These are phyloP conservation scores for Periophthalmodon schlosseri DNA, from an alignment of 2,113 vertebrate species.

Conservation along the genomic window DNA sequence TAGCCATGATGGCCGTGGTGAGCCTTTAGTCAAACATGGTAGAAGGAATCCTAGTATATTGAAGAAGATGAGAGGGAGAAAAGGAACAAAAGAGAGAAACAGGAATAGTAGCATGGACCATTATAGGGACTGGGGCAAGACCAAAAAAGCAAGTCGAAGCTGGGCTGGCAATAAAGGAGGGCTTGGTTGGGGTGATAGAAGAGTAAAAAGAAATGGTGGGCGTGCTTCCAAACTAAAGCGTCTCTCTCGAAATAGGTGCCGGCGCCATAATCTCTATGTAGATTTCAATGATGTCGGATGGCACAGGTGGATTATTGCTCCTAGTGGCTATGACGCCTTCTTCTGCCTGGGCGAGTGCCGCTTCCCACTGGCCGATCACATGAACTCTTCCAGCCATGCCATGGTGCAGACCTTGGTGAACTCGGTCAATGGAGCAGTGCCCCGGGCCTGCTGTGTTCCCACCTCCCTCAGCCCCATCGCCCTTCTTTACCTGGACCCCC, in stretches of 20 bases:
- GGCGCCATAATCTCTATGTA: slow-evolving; percentile 81
- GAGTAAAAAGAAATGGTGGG: slow-evolving; percentile 76
- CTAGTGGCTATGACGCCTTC: slow-evolving; percentile 83
- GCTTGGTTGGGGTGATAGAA: slow-evolving; percentile 57
- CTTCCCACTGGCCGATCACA: slow-evolving; percentile 84
- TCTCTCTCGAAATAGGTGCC: slow-evolving; percentile 75
- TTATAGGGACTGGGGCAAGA: slow-evolving; percentile 39
- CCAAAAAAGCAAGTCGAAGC: slow-evolving; percentile 39
- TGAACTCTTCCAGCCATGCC: slow-evolving; percentile 85
- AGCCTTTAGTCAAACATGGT: slow-evolving; percentile 70
- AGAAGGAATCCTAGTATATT: slow-evolving; percentile 48
- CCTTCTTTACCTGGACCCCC: slow-evolving; percentile 81
- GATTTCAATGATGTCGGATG: slow-evolving; percentile 84
- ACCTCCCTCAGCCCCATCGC: slow-evolving; percentile 83
- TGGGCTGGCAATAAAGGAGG: slow-evolving; percentile 48
- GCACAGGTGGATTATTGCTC: slow-evolving; percentile 85
- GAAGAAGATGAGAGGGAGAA: slow-evolving; percentile 61
- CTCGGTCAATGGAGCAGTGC: slow-evolving; percentile 81
- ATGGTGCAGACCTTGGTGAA: slow-evolving; percentile 85
- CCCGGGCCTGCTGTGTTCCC: slow-evolving; percentile 81
- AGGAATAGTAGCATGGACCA: slow-evolving; percentile 58
- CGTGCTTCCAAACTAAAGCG: slow-evolving; percentile 76
- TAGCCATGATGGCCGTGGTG: slow-evolving; percentile 77
- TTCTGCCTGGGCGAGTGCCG: slow-evolving; percentile 84
- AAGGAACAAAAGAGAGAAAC: slow-evolving; percentile 52